These are phyloP conservation scores for Micoletzkya japonica DNA, from an alignment of 2,888 invertebrate genomes.

Conservation along the genomic window DNA sequence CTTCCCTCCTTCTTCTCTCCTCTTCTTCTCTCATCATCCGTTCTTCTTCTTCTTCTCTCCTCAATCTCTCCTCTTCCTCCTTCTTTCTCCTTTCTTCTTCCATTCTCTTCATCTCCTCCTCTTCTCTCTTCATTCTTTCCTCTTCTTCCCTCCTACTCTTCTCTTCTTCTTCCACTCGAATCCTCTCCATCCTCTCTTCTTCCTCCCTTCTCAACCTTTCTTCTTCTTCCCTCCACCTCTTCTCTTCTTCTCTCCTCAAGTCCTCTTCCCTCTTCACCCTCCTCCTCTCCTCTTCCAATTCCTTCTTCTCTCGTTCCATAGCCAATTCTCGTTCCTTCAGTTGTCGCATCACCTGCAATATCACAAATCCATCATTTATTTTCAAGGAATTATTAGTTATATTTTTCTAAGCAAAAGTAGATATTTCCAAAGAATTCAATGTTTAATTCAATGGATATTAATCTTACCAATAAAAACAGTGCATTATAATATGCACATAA, in stretches of 20 bases:
- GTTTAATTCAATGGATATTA: too few species aligned
- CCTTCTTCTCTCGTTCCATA: not conserved
- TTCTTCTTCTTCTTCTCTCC: conserved; percentile 12
- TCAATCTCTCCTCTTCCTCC: not conserved
- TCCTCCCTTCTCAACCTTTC: not conserved
- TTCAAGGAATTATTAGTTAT: too few species aligned
- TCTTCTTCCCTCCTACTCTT: not conserved
- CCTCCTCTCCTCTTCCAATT: not conserved
- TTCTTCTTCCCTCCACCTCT: not conserved
- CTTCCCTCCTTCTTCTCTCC: not conserved
- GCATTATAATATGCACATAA: too few species aligned
- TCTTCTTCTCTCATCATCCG: not conserved
- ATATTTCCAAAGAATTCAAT: too few species aligned
- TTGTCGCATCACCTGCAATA: too few species aligned
- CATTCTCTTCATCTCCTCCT: not conserved
- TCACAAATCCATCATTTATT: too few species aligned
- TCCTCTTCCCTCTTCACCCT: not conserved
- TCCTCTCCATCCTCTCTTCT: not conserved
- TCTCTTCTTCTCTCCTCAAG: not conserved
- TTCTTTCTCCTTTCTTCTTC: not conserved
- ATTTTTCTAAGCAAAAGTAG: too few species aligned
- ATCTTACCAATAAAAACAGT: too few species aligned
- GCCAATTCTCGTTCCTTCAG: not conserved
- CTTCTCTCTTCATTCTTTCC: not conserved
- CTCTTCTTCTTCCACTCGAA: not conserved